Conservation (phyloP, 2,797 vertebrate species). For the Muscicapa comitata region DNA sequence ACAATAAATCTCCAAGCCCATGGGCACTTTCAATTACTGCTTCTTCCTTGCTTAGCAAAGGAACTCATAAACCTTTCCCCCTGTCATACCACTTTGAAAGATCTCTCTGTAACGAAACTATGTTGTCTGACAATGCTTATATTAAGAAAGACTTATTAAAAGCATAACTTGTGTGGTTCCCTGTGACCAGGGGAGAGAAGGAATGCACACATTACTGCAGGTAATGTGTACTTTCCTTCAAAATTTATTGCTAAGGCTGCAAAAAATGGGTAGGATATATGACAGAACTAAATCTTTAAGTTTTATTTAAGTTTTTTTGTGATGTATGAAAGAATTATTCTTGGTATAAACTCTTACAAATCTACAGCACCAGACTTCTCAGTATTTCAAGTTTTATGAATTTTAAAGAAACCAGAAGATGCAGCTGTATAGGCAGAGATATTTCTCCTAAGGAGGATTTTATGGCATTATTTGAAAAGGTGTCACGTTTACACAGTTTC, state of each 20-base stretch:
- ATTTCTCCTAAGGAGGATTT: background rate
- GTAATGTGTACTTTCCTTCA: background rate
- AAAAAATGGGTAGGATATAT: background rate
- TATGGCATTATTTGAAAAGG: background rate
- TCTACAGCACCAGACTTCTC: background rate
- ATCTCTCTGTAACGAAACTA: background rate
- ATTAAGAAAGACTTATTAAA: background rate
- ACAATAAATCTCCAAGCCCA: slow-evolving; percentile 50
- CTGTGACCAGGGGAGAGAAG: background rate
- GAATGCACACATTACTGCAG: background rate
- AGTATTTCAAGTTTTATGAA: background rate
- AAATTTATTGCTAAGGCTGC: background rate
- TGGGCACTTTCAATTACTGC: slow-evolving; percentile 65
- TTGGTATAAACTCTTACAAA: background rate
- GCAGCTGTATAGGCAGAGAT: background rate
- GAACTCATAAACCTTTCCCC: slow-evolving; percentile 44
- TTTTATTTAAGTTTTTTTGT: background rate
- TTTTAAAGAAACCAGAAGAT: background rate
- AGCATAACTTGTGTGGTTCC: background rate
- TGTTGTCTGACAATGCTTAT: background rate
- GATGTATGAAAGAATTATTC: background rate
- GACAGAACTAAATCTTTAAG: background rate
- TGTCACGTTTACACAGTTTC: background rate
- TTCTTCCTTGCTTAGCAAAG: slow-evolving; percentile 22
- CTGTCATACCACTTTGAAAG: background rate